Evolutionary conservation across 2,113 vertebrate species (phyloP).

Genomic region (Ceratotherium simum): DNA sequence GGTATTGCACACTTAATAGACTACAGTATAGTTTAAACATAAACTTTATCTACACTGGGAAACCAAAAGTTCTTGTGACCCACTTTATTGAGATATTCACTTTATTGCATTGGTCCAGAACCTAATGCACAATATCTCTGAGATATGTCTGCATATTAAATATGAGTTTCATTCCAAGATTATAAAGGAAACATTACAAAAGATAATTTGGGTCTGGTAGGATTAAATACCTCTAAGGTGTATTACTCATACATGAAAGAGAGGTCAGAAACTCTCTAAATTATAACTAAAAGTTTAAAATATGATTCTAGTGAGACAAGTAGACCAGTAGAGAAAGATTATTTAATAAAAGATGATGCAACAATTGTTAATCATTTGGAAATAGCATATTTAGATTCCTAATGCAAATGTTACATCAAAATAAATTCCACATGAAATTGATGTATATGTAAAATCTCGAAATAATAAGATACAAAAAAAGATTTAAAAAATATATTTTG

Average conservation of each 20-base stretch:
- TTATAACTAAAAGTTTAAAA: conserved; percentile 15
- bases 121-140: too few species aligned
- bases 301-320: background rate
- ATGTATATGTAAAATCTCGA: background rate
- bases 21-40: too few species aligned
- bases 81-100: too few species aligned
- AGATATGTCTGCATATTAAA: background rate
- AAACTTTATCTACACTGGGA: too few species aligned
- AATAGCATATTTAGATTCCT: background rate
- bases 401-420: background rate
- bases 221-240: background rate
- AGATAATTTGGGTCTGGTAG: background rate
- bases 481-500: background rate
- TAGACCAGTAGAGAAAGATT: background rate
- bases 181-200: background rate
- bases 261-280: background rate
- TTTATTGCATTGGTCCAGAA: too few species aligned
- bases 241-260: background rate
- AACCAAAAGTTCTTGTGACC: too few species aligned
- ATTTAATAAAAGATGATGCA: background rate
- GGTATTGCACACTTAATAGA: too few species aligned
- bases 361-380: background rate
- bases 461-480: background rate
- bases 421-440: background rate
- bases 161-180: background rate